phyloP scores from a whole-genome alignment of 2,797 vertebrate species.

The Hapalemur alaotrensis region DNA sequence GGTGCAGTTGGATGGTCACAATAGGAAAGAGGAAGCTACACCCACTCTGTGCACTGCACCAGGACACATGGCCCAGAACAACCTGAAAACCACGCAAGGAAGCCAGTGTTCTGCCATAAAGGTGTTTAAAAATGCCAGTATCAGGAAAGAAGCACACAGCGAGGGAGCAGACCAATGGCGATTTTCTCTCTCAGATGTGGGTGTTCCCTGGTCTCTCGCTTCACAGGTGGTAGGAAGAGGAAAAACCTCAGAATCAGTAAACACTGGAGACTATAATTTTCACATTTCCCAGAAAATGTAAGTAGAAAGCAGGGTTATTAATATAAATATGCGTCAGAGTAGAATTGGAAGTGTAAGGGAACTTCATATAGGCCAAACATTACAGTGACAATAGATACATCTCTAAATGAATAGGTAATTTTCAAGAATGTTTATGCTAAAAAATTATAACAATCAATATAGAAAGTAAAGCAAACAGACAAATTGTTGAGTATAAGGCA shows the following conservation, averaged over 20 bases:
- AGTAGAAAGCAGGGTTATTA: not conserved
- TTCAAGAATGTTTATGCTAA: not conserved
- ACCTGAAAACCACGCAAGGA: rapidly evolving
- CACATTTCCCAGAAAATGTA: not conserved
- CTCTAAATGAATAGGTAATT: not conserved
- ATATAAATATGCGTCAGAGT: not conserved
- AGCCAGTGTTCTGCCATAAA: rapidly evolving
- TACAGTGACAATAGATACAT: not conserved
- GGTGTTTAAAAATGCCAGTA: not conserved
- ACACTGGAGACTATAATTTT: not conserved
- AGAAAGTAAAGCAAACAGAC: not conserved
- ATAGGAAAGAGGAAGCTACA: not conserved
- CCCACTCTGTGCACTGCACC: too few relatives aligned
- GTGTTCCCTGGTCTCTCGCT: not conserved
- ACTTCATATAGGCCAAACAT: not conserved
- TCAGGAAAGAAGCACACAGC: not conserved
- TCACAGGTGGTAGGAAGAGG: not conserved
- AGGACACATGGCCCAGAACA: rapidly evolving
- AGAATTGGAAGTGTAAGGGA: not conserved
- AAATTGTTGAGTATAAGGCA: not conserved
- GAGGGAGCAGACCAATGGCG: rapidly evolving
- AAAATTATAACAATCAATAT: not conserved
- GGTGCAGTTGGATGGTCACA: rapidly evolving
- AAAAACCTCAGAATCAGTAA: not conserved
- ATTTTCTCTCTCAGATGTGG: not conserved